Conservation (phyloP, 2,888 invertebrate species). For the Hecatera dysodea region DNA sequence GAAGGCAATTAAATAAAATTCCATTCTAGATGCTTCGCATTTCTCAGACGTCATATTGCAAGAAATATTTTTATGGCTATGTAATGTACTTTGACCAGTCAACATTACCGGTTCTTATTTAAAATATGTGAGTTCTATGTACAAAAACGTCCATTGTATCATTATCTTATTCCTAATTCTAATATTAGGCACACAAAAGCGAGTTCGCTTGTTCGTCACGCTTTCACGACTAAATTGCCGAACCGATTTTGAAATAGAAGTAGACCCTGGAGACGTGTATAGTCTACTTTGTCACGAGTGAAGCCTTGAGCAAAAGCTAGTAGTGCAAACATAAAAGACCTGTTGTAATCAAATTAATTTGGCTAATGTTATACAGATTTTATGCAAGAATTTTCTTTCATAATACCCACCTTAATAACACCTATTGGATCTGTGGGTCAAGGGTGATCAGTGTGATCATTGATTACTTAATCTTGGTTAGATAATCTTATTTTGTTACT, state of each 20-base stretch:
- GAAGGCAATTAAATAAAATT: background rate
- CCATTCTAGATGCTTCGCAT: constrained; percentile 17
- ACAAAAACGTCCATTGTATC: constrained; percentile 21
- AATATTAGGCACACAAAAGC: too few relatives aligned
- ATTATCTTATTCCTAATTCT: background rate
- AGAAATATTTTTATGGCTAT: constrained; percentile 15
- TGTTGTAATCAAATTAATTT: constrained; percentile 34
- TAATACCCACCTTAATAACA: constrained; percentile 37
- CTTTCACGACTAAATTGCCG: too few relatives aligned
- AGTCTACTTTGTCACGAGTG: background rate
- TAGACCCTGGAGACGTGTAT: background rate
- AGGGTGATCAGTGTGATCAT: constrained; percentile 16
- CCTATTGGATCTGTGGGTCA: constrained; percentile 43
- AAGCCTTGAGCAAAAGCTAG: too few relatives aligned
- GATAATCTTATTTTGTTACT: constrained; percentile 32
- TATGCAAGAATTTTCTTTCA: constrained; percentile 56
- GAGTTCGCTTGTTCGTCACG: too few relatives aligned
- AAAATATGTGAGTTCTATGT: constrained; percentile 13
- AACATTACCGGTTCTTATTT: constrained; percentile 15
- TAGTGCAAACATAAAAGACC: constrained; percentile 13
- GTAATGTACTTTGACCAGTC: constrained; percentile 46
- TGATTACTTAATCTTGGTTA: constrained; percentile 21
- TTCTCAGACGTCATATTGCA: constrained; percentile 14
- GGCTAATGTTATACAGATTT: constrained; percentile 28
- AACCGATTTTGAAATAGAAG: too few relatives aligned